Evolutionary conservation across 2,113 vertebrate genomes (phyloP).

Genomic region (Scytalopus superciliaris): DNA sequence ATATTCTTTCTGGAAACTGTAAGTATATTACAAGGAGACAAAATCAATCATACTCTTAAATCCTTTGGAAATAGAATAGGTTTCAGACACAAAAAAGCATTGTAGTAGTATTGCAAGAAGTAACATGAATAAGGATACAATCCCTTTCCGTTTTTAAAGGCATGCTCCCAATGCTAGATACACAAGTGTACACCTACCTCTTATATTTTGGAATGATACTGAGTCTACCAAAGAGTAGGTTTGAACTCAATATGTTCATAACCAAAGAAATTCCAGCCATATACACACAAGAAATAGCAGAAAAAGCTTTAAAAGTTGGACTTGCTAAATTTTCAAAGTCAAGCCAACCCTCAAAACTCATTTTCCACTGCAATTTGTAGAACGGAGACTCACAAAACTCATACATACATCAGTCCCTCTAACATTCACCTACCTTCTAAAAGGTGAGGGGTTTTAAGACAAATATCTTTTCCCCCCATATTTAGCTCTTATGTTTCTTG

Average conservation of each 20-base stretch:
- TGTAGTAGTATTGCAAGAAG: not conserved
- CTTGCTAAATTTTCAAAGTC: not conserved
- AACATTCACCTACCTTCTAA: not conserved
- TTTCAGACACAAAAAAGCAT: not conserved
- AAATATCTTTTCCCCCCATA: not conserved
- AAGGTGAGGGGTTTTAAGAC: accelerated
- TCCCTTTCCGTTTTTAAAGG: not conserved
- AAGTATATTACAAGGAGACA: not conserved
- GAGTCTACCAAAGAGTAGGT: not conserved
- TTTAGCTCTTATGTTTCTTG: not conserved
- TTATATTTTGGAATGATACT: accelerated
- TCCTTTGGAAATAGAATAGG: not conserved
- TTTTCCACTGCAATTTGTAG: not conserved
- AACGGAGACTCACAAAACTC: not conserved
- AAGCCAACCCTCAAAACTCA: not conserved
- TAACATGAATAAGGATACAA: not conserved
- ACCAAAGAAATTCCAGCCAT: not conserved
- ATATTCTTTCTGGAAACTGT: not conserved
- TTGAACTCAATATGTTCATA: not conserved
- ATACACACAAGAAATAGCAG: not conserved
- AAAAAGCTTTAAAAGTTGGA: not conserved
- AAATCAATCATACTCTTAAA: not conserved
- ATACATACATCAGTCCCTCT: not conserved
- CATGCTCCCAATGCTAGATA: not conserved
- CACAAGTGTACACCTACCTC: not conserved